phyloP scores from a whole-genome alignment of 2,888 invertebrate genomes.

The Dione juno region DNA sequence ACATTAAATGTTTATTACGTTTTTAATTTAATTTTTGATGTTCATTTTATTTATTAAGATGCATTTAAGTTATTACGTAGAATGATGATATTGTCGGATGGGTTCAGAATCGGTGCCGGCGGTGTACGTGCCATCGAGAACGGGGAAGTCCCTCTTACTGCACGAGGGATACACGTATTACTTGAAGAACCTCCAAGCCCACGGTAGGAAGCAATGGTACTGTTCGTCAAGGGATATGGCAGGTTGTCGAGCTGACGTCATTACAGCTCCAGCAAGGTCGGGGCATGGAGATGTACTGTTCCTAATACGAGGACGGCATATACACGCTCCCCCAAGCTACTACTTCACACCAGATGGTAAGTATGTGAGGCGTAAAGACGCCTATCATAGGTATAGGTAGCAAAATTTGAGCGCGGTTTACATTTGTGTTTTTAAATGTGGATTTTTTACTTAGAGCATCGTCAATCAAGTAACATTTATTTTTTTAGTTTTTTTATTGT shows the following conservation, averaged over 20 bases:
- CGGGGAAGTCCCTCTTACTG: constrained; percentile 76
- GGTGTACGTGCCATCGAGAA: constrained; percentile 79
- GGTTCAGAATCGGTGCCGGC: constrained; percentile 73
- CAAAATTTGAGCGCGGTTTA: constrained; percentile 43
- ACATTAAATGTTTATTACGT: not conserved
- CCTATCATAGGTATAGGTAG: constrained; percentile 78
- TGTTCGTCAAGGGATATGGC: constrained; percentile 80
- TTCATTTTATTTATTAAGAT: not conserved
- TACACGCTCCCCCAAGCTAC: constrained; percentile 76
- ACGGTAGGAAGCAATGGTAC: constrained; percentile 80
- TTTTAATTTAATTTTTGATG: too few relatives aligned
- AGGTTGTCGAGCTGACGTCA: constrained; percentile 78
- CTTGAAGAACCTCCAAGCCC: constrained; percentile 77
- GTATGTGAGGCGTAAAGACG: constrained; percentile 77
- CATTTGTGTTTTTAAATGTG: constrained; percentile 16
- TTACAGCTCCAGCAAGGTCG: constrained; percentile 68
- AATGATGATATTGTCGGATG: constrained; percentile 54
- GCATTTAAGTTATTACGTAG: constrained; percentile 37
- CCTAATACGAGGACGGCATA: constrained; percentile 75
- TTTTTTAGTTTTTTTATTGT: constrained; percentile 11
- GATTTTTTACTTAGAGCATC: constrained; percentile 22
- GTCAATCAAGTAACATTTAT: constrained; percentile 9
- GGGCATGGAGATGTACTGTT: constrained; percentile 74
- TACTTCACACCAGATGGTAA: constrained; percentile 79
- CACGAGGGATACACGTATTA: constrained; percentile 80